phyloP scores from a whole-genome alignment of 2,113 vertebrate genomes.

The Xiphophorus hellerii region DNA sequence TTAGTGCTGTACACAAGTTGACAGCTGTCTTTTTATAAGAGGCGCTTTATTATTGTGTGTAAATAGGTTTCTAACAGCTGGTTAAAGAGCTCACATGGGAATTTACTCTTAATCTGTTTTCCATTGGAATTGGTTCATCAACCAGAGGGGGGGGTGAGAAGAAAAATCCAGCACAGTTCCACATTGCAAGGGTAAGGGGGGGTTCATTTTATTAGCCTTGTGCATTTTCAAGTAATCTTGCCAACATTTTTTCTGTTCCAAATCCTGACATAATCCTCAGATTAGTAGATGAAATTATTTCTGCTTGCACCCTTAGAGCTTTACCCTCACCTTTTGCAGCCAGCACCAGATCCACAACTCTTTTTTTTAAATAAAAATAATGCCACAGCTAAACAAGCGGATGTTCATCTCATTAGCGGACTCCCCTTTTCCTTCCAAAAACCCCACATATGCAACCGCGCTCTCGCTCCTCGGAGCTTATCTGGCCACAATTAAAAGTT shows the following conservation, averaged over 20 bases:
- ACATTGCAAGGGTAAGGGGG: constrained; percentile 45
- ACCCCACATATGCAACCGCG: constrained; percentile 22
- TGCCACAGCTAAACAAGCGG: constrained; percentile 59
- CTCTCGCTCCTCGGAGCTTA: constrained; percentile 71
- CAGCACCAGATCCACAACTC: constrained; percentile 69
- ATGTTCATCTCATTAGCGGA: constrained; percentile 75
- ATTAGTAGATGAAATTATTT: constrained; percentile 79
- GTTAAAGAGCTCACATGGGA: constrained; percentile 71
- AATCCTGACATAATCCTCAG: constrained; percentile 76
- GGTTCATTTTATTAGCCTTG: constrained; percentile 74
- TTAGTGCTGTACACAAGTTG: constrained; percentile 62
- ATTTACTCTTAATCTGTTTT: constrained; percentile 76
- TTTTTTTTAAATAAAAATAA: constrained; percentile 19
- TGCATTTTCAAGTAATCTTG: constrained; percentile 70
- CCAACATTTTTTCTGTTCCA: constrained; percentile 50
- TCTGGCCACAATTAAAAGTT: constrained; percentile 83
- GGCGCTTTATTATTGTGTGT: constrained; percentile 65
- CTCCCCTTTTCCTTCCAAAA: constrained; percentile 43
- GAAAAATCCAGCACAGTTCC: constrained; percentile 24
- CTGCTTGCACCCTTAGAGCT: constrained; percentile 57
- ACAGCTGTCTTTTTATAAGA: constrained; percentile 72
- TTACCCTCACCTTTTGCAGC: constrained; percentile 73
- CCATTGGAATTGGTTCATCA: constrained; percentile 72
- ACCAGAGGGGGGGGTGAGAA: constrained; percentile 8
- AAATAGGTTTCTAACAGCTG: constrained; percentile 77